Base-by-base conservation (phyloP, 2,888 invertebrate genomes). In the Drosophila lacicola region DNA sequence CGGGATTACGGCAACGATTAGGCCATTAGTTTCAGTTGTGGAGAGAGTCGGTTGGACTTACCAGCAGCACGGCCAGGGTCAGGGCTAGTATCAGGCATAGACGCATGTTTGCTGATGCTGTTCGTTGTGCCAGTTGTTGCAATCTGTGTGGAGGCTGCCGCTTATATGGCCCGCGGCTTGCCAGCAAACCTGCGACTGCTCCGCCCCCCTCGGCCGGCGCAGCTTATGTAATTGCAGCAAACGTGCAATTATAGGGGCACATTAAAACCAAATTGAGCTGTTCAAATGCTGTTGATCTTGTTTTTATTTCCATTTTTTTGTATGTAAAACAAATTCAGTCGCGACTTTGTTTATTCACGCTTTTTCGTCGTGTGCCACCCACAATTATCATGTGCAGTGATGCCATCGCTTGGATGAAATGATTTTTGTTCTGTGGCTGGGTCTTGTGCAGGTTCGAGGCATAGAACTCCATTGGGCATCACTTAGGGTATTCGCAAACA, bases 351-450 rank as follows among this genome's bases (percentile, higher is more conserved):
- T 61, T 41, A 47, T 53, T 55, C 33, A n/a, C 46, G 39, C 33
- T 36, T 46, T 25, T 49, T 21, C 21, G 5, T 2, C 49, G 19
- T 29, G 41, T 14, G 8, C 41, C 42, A 34, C 9, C 34, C 17
- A 11, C 81, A 85, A 82, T 85, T 82, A 85, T 37, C 73, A 42
- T 70, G 82, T 71, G 86, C 82, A 77, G 41, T 64, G 83, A 42
- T 57, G 75, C 75, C 42, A 45, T 19, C 34, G 44, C 33, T 33
- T 61, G 39, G 29, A 36, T 29, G 34, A 62, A 50, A 13, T 51
- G 14, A 57, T 42, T 61, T 39, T 41, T 33, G 14, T 13, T 11
- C 5, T 17, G 3, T 4, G 9, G 5, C 36, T 17, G 36, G 36
- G 25, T 19, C 45, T 54, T 33, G 56, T n/a, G 33, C 42, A 45